Evolutionary conservation across 2,113 vertebrate species (phyloP), one percentile per base, ranked within the genome.

Genomic region (Salvelinus alpinus): DNA sequence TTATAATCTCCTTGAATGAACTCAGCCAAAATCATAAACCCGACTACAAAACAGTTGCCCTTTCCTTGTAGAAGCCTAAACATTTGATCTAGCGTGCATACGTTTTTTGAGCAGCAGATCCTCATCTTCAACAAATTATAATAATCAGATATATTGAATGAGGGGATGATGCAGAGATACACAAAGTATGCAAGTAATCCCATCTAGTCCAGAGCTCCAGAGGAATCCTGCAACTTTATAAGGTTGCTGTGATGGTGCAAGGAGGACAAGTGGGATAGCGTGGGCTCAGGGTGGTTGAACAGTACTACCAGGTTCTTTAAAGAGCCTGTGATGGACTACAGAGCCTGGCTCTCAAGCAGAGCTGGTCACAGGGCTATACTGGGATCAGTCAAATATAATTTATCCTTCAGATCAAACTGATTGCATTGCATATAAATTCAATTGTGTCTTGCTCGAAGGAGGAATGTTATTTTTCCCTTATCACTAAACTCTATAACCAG

Each of bases 221-320:
- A 89, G 84, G 85, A 85, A 86, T 86, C 80, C 71, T 64, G 0
- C 77, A 80, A 73, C 88, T 90, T 88, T 91, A 89, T 87, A 92
- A 81, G 88, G 54, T 38, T 38, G 8, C 78, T 76, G n/a, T 54
- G 59, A 57, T 70, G 70, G 74, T 80, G 75, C 72, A 72, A 18
- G 67, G 67, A 78, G 78, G 78, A 70, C 38, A 51, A 14, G 31
- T 68, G 66, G 38, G 76, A 77, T 84, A 69, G 72, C 0, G 38
- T 72, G 82, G 85, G 70, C 82, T 85, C 78, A 71, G 54, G 13
- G 8, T 48, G 29, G 54, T 44, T 9, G 25, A 38, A 38, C 64
- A 16, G 68, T n/a, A 47, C 62, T 25, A 8, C 14, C 18, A 64
- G 67, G 9, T 9, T 11, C 38, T 72, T 64, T 59, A 73, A 72